Evolutionary conservation across 1,140 invertebrate genomes (phyloP).

Genomic region (Thaumatotibia leucotreta): DNA sequence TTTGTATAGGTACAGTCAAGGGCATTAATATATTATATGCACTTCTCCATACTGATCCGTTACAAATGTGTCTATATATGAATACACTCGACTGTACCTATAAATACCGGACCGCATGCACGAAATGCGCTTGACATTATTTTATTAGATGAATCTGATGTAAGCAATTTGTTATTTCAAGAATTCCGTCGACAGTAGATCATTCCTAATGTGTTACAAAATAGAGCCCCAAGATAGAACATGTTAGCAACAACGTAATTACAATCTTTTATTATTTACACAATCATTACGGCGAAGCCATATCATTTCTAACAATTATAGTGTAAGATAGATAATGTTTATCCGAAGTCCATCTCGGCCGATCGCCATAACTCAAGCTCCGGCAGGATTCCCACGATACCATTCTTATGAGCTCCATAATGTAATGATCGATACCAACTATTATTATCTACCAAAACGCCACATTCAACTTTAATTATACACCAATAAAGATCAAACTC

Average conservation of each 20-base stretch:
- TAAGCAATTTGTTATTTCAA: neutral
- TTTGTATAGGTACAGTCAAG: too few species aligned
- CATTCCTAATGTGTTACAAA: neutral
- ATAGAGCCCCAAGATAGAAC: neutral
- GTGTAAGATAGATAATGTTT: constrained; percentile 14
- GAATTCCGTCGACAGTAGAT: neutral
- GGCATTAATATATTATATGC: too few species aligned
- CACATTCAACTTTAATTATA: constrained; percentile 42
- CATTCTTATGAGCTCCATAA: constrained; percentile 61
- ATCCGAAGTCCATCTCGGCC: constrained; percentile 38
- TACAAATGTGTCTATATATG: too few species aligned
- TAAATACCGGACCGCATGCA: too few species aligned
- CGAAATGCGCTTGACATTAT: too few species aligned
- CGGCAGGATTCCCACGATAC: constrained; percentile 64
- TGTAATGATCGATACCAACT: constrained; percentile 59
- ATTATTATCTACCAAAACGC: constrained; percentile 41
- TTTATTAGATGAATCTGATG: too few species aligned
- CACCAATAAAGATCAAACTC: constrained; percentile 37
- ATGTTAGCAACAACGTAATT: constrained; percentile 11
- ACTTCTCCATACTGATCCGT: too few species aligned
- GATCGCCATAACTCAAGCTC: constrained; percentile 50
- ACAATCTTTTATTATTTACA: constrained; percentile 12
- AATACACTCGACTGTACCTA: too few species aligned
- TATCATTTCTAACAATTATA: constrained; percentile 14
- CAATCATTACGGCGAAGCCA: neutral